phyloP scores from a whole-genome alignment of 1,140 invertebrate species.

The Sycophila sp. region DNA sequence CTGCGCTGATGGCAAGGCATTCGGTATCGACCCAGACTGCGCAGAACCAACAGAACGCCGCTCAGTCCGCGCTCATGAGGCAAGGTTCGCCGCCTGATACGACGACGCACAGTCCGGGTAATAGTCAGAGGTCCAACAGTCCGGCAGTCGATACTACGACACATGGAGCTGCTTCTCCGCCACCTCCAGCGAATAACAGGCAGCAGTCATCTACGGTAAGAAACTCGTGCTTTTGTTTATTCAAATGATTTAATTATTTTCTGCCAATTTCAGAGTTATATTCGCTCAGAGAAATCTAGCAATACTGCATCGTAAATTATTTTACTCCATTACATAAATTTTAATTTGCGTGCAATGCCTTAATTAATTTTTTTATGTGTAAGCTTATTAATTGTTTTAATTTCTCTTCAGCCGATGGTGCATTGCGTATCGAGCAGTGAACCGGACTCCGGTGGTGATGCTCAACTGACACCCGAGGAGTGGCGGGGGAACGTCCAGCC shows the following conservation, averaged over 20 bases:
- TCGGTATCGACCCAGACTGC: conserved; percentile 81
- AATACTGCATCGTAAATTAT: no score
- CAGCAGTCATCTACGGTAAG: conserved; percentile 68
- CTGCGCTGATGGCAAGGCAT: conserved; percentile 66
- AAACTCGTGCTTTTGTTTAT: background rate
- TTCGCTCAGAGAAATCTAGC: no score
- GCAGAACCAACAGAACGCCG: conserved; percentile 70
- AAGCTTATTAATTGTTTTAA: background rate
- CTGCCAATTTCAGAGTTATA: background rate
- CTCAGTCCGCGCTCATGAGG: conserved; percentile 69
- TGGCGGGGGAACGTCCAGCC: conserved; percentile 51
- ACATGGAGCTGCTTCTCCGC: conserved; percentile 66
- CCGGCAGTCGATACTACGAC: conserved; percentile 67
- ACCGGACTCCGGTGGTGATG: conserved; percentile 75
- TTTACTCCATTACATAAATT: no score
- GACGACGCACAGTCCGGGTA: conserved; percentile 80
- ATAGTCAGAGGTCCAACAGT: conserved; percentile 64
- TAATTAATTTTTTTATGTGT: no score
- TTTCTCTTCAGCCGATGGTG: conserved; percentile 76
- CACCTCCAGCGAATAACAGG: conserved; percentile 64
- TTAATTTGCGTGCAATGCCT: no score
- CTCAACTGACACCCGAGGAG: conserved; percentile 56
- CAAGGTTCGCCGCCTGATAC: conserved; percentile 78
- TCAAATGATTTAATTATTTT: background rate
- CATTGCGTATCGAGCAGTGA: conserved; percentile 87